A percentile compares a stretch with the other conserved stretches of the same genome.
Conservation (phyloP, 2,113 vertebrate genomes). For the Oenanthe oenanthe region DNA sequence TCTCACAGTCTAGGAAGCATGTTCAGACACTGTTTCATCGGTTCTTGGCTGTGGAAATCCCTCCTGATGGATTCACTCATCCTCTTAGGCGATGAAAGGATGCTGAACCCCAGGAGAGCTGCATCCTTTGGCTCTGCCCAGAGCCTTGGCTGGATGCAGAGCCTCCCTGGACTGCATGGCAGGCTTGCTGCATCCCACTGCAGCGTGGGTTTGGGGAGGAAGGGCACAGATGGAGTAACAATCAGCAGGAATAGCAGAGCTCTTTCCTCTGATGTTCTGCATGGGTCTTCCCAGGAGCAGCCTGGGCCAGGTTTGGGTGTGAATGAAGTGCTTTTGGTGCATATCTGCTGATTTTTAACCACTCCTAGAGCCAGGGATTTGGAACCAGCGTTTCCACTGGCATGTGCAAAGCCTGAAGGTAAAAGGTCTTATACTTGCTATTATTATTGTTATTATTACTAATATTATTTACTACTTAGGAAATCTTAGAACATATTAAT, state of each 20-base stretch:
- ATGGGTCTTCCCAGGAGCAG: background rate
- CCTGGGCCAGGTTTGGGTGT: background rate
- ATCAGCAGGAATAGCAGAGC: background rate
- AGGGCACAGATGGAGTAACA: accelerated
- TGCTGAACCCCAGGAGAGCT: background rate
- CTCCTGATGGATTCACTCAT: background rate
- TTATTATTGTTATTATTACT: background rate
- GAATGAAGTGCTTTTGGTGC: background rate
- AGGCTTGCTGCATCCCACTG: background rate
- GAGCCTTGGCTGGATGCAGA: background rate
- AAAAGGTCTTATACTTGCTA: background rate
- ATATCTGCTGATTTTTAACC: background rate
- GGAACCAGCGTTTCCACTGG: background rate
- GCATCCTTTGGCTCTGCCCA: background rate
- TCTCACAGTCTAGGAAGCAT: background rate
- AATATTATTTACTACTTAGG: background rate
- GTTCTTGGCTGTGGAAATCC: background rate
- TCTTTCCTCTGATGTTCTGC: background rate
- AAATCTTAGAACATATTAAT: background rate
- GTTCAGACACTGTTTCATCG: constrained; percentile 6
- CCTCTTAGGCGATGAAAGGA: background rate
- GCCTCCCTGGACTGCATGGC: accelerated
- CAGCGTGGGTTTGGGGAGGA: accelerated
- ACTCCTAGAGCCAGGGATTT: background rate
- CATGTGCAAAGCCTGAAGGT: background rate